Evolutionary conservation across 2,797 vertebrate species (phyloP).

Genomic region (Acanthis flammea): DNA sequence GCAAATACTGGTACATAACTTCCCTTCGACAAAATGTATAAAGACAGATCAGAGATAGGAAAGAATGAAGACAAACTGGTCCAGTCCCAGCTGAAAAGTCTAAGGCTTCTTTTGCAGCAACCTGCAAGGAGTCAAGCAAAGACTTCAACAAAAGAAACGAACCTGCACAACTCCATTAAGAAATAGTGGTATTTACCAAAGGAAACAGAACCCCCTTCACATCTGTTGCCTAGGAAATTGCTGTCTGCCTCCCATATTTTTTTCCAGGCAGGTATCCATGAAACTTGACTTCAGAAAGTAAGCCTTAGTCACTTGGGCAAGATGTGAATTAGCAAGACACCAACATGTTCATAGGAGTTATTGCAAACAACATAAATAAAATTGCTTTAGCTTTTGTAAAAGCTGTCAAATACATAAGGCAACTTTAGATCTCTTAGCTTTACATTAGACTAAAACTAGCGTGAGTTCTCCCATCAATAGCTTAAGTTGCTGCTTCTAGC

Average conservation of each 20-base stretch:
- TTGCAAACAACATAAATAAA: not conserved
- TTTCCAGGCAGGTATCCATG: constrained; percentile 20
- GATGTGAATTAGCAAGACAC: not conserved
- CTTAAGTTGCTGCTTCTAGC: not conserved
- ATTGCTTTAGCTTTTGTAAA: not conserved
- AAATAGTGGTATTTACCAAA: not conserved
- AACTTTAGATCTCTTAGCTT: not conserved
- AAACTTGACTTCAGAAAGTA: not conserved
- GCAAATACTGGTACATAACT: not conserved
- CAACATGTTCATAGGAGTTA: not conserved
- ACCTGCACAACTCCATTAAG: not conserved
- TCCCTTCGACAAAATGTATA: not conserved
- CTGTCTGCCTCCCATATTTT: not conserved
- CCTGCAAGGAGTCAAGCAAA: not conserved
- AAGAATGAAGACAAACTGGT: not conserved
- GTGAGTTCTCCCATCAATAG: accelerated
- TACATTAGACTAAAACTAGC: not conserved
- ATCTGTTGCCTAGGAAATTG: constrained; percentile 4
- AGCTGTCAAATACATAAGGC: not conserved
- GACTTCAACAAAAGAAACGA: not conserved
- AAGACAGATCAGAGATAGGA: not conserved
- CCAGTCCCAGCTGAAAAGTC: not conserved
- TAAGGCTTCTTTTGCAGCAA: not conserved
- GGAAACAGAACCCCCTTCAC: not conserved
- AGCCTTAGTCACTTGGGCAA: not conserved